Conservation (phyloP, 2,888 invertebrate genomes). For the Ectemnius continuus region DNA sequence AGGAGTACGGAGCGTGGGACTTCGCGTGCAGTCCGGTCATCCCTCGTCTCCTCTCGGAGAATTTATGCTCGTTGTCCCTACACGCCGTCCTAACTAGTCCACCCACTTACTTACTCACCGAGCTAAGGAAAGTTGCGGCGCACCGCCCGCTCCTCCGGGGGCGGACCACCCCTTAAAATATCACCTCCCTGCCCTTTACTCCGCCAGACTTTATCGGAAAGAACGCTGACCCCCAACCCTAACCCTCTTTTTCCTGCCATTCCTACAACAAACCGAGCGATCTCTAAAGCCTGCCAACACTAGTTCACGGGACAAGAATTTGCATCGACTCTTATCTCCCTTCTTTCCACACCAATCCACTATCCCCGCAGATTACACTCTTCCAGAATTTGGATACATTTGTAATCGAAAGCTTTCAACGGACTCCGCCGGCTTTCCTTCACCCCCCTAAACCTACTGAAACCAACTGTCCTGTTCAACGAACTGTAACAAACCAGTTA, state of each 20-base stretch:
- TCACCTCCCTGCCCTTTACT: slow-evolving; percentile 66
- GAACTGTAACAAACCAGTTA: too few species aligned
- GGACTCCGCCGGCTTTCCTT: too few species aligned
- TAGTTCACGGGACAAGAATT: slow-evolving; percentile 52
- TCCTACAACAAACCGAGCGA: slow-evolving; percentile 19
- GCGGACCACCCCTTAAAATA: slow-evolving; percentile 73
- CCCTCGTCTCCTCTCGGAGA: slow-evolving; percentile 74
- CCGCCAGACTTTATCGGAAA: slow-evolving; percentile 61
- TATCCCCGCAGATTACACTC: too few species aligned
- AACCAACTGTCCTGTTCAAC: too few species aligned
- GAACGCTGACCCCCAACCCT: slow-evolving; percentile 22
- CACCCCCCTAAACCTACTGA: too few species aligned
- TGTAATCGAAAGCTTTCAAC: too few species aligned
- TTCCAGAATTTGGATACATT: too few species aligned
- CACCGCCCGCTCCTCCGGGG: slow-evolving; percentile 38
- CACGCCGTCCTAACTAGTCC: slow-evolving; percentile 75
- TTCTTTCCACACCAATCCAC: too few species aligned
- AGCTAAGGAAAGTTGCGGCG: slow-evolving; percentile 53
- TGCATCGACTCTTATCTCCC: slow-evolving; percentile 49
- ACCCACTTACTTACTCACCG: slow-evolving; percentile 75
- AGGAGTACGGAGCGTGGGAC: slow-evolving; percentile 64
- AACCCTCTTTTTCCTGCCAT: slow-evolving; percentile 10
- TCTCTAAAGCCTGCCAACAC: slow-evolving; percentile 19
- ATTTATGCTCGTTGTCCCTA: slow-evolving; percentile 77
- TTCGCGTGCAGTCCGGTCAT: slow-evolving; percentile 75